These are phyloP conservation scores for Hyphantria cunea DNA, from an alignment of 1,140 invertebrate species.

Conservation along the genomic window DNA sequence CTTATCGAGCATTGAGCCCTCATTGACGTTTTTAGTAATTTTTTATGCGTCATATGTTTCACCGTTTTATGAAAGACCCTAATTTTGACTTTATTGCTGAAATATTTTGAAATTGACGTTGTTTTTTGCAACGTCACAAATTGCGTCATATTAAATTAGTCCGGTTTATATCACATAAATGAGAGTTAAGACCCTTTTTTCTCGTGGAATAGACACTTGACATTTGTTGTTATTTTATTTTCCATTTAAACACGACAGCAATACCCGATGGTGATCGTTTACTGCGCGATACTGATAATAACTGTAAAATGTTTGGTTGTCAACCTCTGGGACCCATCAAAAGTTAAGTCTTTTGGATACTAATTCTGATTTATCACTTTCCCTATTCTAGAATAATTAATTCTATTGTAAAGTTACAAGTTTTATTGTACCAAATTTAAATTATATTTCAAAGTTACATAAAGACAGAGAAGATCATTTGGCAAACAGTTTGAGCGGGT, in stretches of 20 bases:
- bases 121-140: too few species aligned
- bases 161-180: too few species aligned
- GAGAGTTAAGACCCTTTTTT: too few species aligned
- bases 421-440: too few species aligned
- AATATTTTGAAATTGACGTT: background rate
- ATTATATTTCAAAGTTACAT: too few species aligned
- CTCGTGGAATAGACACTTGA: background rate
- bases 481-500: slow-evolving; percentile 4
- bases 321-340: slow-evolving; percentile 19
- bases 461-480: slow-evolving; percentile 3
- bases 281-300: slow-evolving; percentile 21
- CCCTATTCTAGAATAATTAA: slow-evolving; percentile 23
- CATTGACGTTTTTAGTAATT: slow-evolving; percentile 12
- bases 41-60: slow-evolving; percentile 6
- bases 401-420: slow-evolving; percentile 6
- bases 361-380: slow-evolving; percentile 16
- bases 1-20: slow-evolving; percentile 22
- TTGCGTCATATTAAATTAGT: too few species aligned
- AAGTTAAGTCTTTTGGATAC: slow-evolving; percentile 6
- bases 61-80: background rate
- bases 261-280: slow-evolving; percentile 16
- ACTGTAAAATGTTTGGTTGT: slow-evolving; percentile 23
- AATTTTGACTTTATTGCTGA: background rate
- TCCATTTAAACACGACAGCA: slow-evolving; percentile 11
- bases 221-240: slow-evolving; percentile 18